Evolutionary conservation across 2,113 vertebrate species (phyloP), one percentile per base, ranked within the genome.

Genomic region (Echinops telfairi): DNA sequence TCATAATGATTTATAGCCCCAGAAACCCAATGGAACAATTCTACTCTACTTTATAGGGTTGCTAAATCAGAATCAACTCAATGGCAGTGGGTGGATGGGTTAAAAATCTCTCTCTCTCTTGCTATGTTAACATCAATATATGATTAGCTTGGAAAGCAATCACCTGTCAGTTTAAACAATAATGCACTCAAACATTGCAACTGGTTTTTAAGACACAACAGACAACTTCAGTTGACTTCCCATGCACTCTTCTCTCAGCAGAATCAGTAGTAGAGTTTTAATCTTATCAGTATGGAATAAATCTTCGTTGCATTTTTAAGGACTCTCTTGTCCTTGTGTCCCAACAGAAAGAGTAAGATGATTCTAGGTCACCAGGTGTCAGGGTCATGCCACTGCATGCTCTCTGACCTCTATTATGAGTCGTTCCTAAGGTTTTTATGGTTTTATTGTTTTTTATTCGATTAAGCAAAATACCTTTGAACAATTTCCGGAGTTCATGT

Each of bases 91-190:
- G 47, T 10, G 47, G 9, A 53, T 53, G 47, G 47, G 47, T 12
- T 53, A 53, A 53, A 53, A 53, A 14, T 53, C 12, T 62, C 60
- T 62, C 60, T 62, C 57, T 58, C 57, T 58, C 57, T 86, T 97
- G 89, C 76, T 92, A 82, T 92, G 89, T 85, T 97, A 93, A 93
- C 25, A 77, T 60, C 82, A 86, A 27, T 92, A 62, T 9, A 29
- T 14, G 90, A 93, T 95, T 97, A 97, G 81, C 85, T 93, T 91
- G 75, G 94, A 93, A 96, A 97, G 97, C 82, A 96, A 95, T 83
- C 77, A 64, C 73, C 0, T 19, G 70, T 95, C 86, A 89, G 94
- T 96, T 95, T 90, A 97, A 40, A 93, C 76, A 83, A 83, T 68
- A 94, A 96, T 83, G 96, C 83, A 90, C 68, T 95, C 84, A 95